Evolutionary conservation across 2,113 vertebrate genomes (phyloP).

Genomic region (Danio rerio): DNA sequence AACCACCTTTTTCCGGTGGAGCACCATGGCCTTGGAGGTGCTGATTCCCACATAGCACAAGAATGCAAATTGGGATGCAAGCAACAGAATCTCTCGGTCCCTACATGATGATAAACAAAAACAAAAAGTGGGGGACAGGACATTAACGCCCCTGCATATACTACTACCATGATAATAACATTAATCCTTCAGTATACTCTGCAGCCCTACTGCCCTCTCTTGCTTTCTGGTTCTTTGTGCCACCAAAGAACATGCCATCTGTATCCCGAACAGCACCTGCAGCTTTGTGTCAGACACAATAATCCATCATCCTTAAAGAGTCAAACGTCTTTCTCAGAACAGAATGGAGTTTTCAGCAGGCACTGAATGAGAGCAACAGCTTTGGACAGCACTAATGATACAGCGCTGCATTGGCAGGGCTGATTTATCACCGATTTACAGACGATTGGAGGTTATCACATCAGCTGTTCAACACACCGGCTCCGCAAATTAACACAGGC

Average conservation of each 20-base stretch:
- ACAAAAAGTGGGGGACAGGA: too few relatives aligned
- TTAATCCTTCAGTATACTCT: too few relatives aligned
- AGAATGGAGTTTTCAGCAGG: neutral
- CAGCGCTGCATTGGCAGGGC: neutral
- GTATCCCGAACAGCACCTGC: neutral
- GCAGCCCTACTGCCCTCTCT: neutral
- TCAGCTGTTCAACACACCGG: neutral
- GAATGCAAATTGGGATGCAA: neutral
- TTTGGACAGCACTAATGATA: neutral
- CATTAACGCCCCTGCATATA: too few relatives aligned
- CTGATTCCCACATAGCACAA: too few relatives aligned
- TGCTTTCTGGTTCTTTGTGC: conserved; percentile 4
- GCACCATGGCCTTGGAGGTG: too few relatives aligned
- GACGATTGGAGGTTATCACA: neutral
- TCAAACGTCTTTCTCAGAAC: neutral
- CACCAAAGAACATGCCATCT: too few relatives aligned
- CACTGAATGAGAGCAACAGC: neutral
- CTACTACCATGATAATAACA: too few relatives aligned
- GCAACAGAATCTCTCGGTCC: too few relatives aligned
- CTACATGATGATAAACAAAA: too few relatives aligned
- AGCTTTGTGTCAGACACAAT: conserved; percentile 4
- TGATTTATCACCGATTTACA: neutral
- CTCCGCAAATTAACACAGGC: neutral
- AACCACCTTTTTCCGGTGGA: too few relatives aligned
- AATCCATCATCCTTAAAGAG: conserved; percentile 38